Evolutionary conservation across 2,888 invertebrate species (phyloP).

Genomic region (Lasioglossum vierecki): DNA sequence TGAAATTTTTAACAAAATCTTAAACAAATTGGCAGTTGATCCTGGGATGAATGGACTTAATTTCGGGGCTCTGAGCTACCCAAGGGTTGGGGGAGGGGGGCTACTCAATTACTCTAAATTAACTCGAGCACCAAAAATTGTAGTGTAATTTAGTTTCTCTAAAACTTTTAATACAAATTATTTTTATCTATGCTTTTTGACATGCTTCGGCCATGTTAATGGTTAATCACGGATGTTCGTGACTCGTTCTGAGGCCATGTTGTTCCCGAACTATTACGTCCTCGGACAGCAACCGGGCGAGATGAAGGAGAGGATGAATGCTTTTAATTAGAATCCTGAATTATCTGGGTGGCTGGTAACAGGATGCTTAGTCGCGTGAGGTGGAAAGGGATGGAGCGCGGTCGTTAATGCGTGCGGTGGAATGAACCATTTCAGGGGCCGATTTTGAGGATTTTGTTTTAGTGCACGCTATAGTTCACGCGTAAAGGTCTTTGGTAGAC

Average conservation of each 20-base stretch:
- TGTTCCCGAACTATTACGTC: slow-evolving; percentile 30
- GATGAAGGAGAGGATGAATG: slow-evolving; percentile 22
- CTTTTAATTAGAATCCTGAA: slow-evolving; percentile 75
- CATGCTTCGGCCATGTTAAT: no score
- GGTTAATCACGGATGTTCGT: not conserved
- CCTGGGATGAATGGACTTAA: no score
- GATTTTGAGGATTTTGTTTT: slow-evolving; percentile 47
- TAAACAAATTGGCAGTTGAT: no score
- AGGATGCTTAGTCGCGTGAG: slow-evolving; percentile 24
- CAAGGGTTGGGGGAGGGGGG: no score
- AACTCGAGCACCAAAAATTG: no score
- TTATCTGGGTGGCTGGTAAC: slow-evolving; percentile 68
- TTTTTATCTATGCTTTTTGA: no score
- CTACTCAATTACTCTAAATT: no score
- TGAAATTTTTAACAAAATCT: no score
- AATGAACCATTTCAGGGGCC: slow-evolving; percentile 27
- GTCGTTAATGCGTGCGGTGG: slow-evolving; percentile 44
- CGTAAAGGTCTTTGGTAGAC: not conserved
- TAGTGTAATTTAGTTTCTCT: no score
- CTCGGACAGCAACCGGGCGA: not conserved
- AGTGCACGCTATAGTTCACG: slow-evolving; percentile 15
- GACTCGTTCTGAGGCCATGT: not conserved
- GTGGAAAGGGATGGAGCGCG: slow-evolving; percentile 1
- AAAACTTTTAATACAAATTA: no score
- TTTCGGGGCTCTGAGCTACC: no score